These are phyloP conservation scores for Congeria kusceri DNA, from an alignment of 2,888 invertebrate species.

Conservation along the genomic window DNA sequence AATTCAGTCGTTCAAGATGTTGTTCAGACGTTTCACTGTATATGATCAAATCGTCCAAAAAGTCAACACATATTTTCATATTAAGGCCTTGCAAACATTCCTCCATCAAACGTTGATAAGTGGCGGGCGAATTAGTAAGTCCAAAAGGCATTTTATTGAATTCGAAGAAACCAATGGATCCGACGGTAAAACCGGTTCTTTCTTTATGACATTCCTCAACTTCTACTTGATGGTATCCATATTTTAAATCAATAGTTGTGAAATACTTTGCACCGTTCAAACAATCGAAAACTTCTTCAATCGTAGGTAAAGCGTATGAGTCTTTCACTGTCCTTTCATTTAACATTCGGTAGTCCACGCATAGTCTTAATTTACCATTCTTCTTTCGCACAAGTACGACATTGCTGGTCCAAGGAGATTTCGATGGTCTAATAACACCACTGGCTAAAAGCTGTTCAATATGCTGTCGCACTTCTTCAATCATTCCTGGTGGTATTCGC, in stretches of 20 bases:
- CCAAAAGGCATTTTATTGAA: neutral
- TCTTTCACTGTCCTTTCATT: slow-evolving; percentile 43
- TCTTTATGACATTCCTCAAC: neutral
- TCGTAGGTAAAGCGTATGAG: neutral
- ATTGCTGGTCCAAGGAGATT: slow-evolving; percentile 55
- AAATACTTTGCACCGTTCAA: neutral
- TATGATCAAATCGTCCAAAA: slow-evolving; percentile 31
- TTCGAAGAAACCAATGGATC: slow-evolving; percentile 12
- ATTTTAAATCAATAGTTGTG: neutral
- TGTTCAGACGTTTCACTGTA: slow-evolving; percentile 15
- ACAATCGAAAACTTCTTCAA: neutral
- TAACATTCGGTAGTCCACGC: slow-evolving; percentile 57
- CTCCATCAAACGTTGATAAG: slow-evolving; percentile 26
- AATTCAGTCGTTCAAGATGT: slow-evolving; percentile 15
- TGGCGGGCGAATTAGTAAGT: slow-evolving; percentile 16
- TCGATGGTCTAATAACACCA: slow-evolving; percentile 54
- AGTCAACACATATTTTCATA: slow-evolving; percentile 31
- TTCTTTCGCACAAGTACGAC: slow-evolving; percentile 53
- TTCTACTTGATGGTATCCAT: neutral
- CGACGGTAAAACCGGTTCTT: slow-evolving; percentile 28
- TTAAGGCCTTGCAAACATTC: slow-evolving; percentile 23
- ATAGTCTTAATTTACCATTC: slow-evolving; percentile 50
- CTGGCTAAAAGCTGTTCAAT: slow-evolving; percentile 52
- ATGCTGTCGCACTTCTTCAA: slow-evolving; percentile 50
- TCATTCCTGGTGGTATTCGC: slow-evolving; percentile 39